Evolutionary conservation across 2,797 vertebrate species (phyloP).

Genomic region (Chloroceryle amazona): DNA sequence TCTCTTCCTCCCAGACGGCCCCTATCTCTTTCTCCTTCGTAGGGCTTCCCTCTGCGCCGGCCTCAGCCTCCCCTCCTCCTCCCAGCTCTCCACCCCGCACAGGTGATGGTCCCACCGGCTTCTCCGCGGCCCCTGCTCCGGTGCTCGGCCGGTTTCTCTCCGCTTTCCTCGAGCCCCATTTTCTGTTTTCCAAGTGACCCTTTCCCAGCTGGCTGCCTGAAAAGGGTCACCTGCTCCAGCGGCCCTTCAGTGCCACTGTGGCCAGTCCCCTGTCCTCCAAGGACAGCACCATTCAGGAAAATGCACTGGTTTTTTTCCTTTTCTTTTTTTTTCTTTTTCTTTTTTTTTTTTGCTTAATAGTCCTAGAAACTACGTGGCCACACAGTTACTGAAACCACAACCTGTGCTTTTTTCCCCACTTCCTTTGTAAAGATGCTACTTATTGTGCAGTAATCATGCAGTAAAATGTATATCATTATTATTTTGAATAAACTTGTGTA

Average conservation of each 20-base stretch:
- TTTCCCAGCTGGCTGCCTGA: background rate
- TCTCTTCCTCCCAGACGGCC: constrained; percentile 28
- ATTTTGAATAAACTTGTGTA: background rate
- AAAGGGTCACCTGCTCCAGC: background rate
- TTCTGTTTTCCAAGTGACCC: background rate
- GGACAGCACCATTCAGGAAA: rapidly evolving
- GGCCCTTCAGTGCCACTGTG: rapidly evolving
- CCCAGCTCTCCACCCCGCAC: background rate
- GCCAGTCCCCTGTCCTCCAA: background rate
- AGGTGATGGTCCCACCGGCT: background rate
- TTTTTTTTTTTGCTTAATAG: background rate
- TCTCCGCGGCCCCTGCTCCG: background rate
- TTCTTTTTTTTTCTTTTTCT: background rate
- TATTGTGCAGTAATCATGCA: background rate
- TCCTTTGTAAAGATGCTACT: background rate
- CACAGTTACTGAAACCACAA: background rate
- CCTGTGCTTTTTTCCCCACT: background rate
- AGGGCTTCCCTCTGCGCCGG: background rate
- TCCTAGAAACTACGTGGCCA: background rate
- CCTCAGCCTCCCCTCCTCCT: background rate
- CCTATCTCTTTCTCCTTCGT: background rate
- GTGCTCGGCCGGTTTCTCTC: too few species aligned
- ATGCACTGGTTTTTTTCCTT: rapidly evolving
- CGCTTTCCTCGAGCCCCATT: background rate
- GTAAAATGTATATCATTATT: background rate